Evolutionary conservation across 1,140 invertebrate genomes (phyloP).

Genomic region (Plectrocnemia conspersa): DNA sequence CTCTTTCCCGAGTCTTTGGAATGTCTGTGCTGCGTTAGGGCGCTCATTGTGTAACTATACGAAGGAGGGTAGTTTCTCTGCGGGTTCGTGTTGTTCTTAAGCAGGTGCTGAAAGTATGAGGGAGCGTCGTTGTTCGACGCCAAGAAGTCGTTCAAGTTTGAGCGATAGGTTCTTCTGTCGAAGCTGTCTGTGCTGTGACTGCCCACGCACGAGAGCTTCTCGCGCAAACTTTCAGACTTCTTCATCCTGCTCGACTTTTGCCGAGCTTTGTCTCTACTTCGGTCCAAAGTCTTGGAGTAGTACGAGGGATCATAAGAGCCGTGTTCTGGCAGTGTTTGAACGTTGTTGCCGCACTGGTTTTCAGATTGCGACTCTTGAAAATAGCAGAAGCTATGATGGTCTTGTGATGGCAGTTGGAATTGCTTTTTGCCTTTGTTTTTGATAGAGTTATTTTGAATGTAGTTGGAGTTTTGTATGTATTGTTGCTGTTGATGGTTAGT

Average conservation of each 20-base stretch:
- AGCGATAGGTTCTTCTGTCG: slow-evolving; percentile 51
- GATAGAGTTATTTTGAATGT: slow-evolving; percentile 44
- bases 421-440: slow-evolving; percentile 54
- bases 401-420: slow-evolving; percentile 59
- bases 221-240: slow-evolving; percentile 49
- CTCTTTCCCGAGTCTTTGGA: slow-evolving; percentile 33
- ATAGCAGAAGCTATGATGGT: slow-evolving; percentile 61
- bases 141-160: slow-evolving; percentile 46
- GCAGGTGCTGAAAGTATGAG: slow-evolving; percentile 47
- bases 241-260: slow-evolving; percentile 47
- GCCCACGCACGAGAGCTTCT: slow-evolving; percentile 50
- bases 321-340: slow-evolving; percentile 44
- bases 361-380: slow-evolving; percentile 54
- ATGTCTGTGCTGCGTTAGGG: slow-evolving; percentile 41
- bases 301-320: slow-evolving; percentile 44
- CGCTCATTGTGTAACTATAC: slow-evolving; percentile 43
- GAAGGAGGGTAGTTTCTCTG: slow-evolving; percentile 43
- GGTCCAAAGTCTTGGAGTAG: slow-evolving; percentile 50
- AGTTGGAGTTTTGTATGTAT: slow-evolving; percentile 50
- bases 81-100: slow-evolving; percentile 48
- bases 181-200: slow-evolving; percentile 42
- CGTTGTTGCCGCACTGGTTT: slow-evolving; percentile 43
- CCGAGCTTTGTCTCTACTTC: slow-evolving; percentile 45
- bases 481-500: slow-evolving; percentile 53
- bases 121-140: slow-evolving; percentile 34